Percentiles rank a stretch among this genome's conserved stretches.
phyloP scores from a whole-genome alignment of 2,113 vertebrate species.

The Periophthalmodon schlosseri region DNA sequence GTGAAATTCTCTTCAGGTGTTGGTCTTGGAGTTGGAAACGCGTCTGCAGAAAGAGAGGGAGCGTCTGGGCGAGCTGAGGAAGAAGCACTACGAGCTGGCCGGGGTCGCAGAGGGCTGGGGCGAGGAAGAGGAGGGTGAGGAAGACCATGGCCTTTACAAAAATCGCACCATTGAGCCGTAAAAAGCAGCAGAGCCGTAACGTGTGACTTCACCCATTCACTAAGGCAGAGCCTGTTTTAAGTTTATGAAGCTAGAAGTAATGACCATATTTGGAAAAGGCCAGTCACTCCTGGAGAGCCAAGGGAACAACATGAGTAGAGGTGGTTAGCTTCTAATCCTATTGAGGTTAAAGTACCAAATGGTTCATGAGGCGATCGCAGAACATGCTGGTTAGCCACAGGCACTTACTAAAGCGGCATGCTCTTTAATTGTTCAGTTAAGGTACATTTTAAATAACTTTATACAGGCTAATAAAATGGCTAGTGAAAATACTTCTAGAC shows the following conservation, averaged over 20 bases:
- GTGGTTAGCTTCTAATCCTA: constrained; percentile 6
- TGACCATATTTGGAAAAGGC: constrained; percentile 6
- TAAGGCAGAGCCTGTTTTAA: constrained; percentile 1
- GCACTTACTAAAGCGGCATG: background rate
- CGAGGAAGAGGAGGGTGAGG: constrained; percentile 72
- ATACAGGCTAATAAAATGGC: background rate
- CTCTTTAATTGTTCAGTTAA: background rate
- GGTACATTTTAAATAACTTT: background rate
- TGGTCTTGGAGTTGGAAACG: constrained; percentile 92
- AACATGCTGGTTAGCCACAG: background rate
- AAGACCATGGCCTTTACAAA: background rate
- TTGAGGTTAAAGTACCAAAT: background rate
- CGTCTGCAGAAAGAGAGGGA: constrained; percentile 93
- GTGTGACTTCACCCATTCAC: constrained; percentile 8
- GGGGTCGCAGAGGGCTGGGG: constrained; percentile 94
- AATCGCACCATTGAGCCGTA: background rate
- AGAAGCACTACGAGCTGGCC: constrained; percentile 95
- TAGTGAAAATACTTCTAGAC: background rate
- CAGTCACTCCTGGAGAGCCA: background rate
- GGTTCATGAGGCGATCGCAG: constrained; percentile 1
- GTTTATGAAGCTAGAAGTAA: background rate
- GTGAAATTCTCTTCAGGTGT: constrained; percentile 77
- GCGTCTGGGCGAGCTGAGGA: constrained; percentile 91
- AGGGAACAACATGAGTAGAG: background rate
- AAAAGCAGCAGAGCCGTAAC: background rate